Evolutionary conservation across 23 tunicate genomes (phyloP), one percentile per base, ranked within the genome.

Genomic region (Diplosoma virens): DNA sequence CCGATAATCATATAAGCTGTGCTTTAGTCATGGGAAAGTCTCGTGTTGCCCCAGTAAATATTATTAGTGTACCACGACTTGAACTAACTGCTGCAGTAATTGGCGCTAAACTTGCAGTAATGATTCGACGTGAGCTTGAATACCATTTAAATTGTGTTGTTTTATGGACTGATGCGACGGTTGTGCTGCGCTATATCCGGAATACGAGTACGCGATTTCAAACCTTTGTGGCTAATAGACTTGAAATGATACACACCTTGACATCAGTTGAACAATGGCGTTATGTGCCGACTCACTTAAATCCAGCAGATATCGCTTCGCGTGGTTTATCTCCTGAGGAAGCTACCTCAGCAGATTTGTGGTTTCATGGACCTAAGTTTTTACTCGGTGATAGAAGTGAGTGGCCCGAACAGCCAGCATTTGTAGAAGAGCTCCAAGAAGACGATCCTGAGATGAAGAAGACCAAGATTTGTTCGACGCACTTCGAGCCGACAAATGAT

Each of bases 201-300:
- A 84, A 78, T 50, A 67, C 66, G 0, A 0, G 70, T 0, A 35
- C 23, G 24, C 17, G 78, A 17, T 84, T 84, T 69, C 83, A 78
- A 7, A 66, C 79, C 34, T 84, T 78, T 3, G 90, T 84, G 24
- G 78, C 90, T n/a, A 84, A 84, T 5, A 69, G 90, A 18, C 36
- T 84, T 28, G 28, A 22, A 0, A 0, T 67, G 5, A 84, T 84
- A 1, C 78, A 67, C n/a, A 25, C 25, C 7, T 35, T 16, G 3
- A 14, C 82, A 14, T 3, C n/a, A 4, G 29, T 47, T 9, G 47
- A 52, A 7, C 78, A 70, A 29, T 80, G 84, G 84, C 47, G 84
- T 3, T 52, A 80, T 26, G 79, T 80, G 29, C 9, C 32, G 47
- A 48, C 79, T 1, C 30, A 71, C 33, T 16, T 2, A 2, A 80